phyloP scores from a whole-genome alignment of 2,797 vertebrate species.

The Hafferia zeledoni region DNA sequence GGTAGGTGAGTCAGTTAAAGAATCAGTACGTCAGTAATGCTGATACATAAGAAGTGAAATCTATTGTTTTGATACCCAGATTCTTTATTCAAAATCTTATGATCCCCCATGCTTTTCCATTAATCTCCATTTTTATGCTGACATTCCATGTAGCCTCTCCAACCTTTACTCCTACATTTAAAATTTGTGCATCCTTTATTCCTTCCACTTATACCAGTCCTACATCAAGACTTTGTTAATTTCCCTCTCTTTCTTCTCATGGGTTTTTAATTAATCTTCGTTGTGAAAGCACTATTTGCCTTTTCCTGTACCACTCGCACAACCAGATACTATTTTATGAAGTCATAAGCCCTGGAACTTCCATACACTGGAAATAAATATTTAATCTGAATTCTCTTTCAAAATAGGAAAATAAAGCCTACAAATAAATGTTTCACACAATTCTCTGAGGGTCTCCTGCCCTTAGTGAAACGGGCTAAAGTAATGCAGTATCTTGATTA shows the following conservation, averaged over 20 bases:
- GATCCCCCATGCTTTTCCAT: neutral
- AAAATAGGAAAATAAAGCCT: neutral
- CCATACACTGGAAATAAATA: neutral
- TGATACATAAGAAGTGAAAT: neutral
- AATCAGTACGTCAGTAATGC: neutral
- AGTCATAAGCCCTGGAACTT: neutral
- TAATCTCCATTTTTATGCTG: neutral
- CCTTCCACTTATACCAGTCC: neutral
- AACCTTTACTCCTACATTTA: neutral
- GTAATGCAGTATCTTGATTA: slow-evolving; percentile 29
- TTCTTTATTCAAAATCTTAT: neutral
- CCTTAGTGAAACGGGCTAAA: neutral
- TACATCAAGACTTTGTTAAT: neutral
- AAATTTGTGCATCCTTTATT: neutral
- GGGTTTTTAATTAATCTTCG: neutral
- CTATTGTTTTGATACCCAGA: neutral
- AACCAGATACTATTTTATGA: neutral
- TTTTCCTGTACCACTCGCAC: neutral
- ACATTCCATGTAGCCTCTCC: neutral
- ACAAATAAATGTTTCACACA: neutral
- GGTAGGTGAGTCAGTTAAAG: neutral
- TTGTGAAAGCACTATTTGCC: neutral
- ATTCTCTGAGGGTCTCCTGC: neutral
- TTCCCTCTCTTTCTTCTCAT: neutral
- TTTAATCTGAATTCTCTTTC: neutral